These are phyloP conservation scores for Phylloscopus trochiloides DNA, from an alignment of 2,113 vertebrate species.

Conservation along the genomic window DNA sequence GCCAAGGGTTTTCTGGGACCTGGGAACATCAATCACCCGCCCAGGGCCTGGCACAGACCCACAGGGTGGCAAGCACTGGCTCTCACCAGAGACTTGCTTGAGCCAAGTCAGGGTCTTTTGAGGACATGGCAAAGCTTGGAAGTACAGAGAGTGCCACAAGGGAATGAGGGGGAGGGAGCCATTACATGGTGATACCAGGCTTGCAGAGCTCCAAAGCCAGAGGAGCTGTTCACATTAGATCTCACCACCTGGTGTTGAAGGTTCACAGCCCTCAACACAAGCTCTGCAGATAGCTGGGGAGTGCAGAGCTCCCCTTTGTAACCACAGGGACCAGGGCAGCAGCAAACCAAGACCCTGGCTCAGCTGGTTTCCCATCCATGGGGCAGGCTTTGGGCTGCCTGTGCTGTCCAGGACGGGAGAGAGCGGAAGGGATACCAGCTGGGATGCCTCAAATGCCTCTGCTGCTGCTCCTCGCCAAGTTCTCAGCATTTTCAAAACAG, in stretches of 20 bases:
- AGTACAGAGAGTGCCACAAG: neutral
- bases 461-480: neutral
- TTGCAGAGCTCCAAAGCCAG: neutral
- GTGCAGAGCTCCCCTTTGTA: neutral
- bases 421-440: neutral
- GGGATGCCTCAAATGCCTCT: neutral
- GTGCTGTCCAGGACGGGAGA: fast-evolving
- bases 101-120: neutral
- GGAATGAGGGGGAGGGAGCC: neutral
- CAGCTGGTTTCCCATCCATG: neutral
- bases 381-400: neutral
- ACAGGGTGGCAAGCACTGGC: fast-evolving
- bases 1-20: neutral
- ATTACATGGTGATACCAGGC: neutral
- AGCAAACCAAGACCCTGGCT: neutral
- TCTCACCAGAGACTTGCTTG: neutral
- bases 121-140: neutral
- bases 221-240: neutral
- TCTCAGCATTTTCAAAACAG: conserved; percentile 23
- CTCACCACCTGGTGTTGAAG: fast-evolving
- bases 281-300: neutral
- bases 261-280: neutral
- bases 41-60: neutral
- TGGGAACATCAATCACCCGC: neutral
- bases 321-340: neutral